These are phyloP conservation scores for Rhincodon typus DNA, from an alignment of 2,797 vertebrate genomes.

Conservation along the genomic window DNA sequence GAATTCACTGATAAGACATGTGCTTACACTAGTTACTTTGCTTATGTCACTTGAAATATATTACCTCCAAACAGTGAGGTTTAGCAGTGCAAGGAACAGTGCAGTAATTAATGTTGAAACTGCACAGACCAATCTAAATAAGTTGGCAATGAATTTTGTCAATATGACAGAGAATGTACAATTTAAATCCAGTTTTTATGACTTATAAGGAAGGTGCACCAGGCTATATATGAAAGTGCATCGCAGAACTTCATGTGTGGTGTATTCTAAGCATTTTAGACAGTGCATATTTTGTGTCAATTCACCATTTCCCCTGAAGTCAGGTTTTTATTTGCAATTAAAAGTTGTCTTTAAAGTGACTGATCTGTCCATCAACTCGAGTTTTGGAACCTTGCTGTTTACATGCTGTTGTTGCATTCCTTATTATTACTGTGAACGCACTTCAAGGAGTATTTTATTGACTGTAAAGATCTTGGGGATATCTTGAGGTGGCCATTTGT, in stretches of 20 bases:
- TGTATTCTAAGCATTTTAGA: not conserved
- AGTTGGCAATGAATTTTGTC: not conserved
- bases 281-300: not conserved
- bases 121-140: not conserved
- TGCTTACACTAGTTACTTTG: constrained; percentile 25
- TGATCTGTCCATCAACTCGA: not conserved
- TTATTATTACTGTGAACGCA: not conserved
- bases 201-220: not conserved
- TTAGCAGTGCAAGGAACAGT: too few species aligned
- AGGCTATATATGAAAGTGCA: not conserved
- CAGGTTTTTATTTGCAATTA: not conserved
- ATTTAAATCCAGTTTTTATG: not conserved
- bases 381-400: not conserved
- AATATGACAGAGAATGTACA: not conserved
- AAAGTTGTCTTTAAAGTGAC: not conserved
- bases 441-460: not conserved
- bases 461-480: not conserved
- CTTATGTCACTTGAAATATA: constrained; percentile 29
- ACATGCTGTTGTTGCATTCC: not conserved
- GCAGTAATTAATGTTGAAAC: not conserved
- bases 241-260: not conserved
- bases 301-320: not conserved
- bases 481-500: not conserved
- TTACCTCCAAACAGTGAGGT: constrained; percentile 18
- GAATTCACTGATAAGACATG: not conserved